Evolutionary conservation across 2,888 invertebrate species (phyloP), one percentile per base, ranked within the genome.

Genomic region (Dromius quadrimaculatus): DNA sequence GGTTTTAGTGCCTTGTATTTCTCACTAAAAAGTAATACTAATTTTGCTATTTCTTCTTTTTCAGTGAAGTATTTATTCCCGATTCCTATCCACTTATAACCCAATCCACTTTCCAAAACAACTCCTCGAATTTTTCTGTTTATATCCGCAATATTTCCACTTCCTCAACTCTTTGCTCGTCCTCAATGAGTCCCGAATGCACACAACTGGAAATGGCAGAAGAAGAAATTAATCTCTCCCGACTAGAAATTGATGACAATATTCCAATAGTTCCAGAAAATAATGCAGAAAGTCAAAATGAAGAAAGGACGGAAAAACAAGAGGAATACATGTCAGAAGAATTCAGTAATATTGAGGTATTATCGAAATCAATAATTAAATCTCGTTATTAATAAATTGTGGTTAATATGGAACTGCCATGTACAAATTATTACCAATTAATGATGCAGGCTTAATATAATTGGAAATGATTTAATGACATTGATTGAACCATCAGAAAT

Each of bases 111-210:
- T 54, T 28, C 11, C 2, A 1, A 6, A 13, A 23, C 15, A 54
- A 54, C 41, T 11, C 36, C n/a, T n/a, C n/a, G n/a, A n/a, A n/a
- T n/a, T n/a, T n/a, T n/a, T n/a, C n/a, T n/a, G n/a, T n/a, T n/a
- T n/a, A n/a, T n/a, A n/a, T 19, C 22, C 47, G 20, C 9, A 2
- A 20, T 28, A 8, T 15, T 23, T 54, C 41, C 41, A 15, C 2
- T 41, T 8, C 15, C 13, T 41, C 41, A 11, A 2, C 28, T 8
- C 8, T 15, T 11, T 3, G 2, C 17, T 20, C 11, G 2, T 22
- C 9, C 22, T 36, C 59, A 59, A 59, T 59, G 59, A 59, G 59
- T 59, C 59, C 59, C 36, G 59, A 59, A 4, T 36, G 34, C 20
- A 19, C 36, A 2, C 59, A 59, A n/a, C n/a, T 8, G 19, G 59